A percentile compares a stretch with the other conserved stretches of the same genome.
Conservation (phyloP, 2,113 vertebrate species). For the Stigmatopora argus region DNA sequence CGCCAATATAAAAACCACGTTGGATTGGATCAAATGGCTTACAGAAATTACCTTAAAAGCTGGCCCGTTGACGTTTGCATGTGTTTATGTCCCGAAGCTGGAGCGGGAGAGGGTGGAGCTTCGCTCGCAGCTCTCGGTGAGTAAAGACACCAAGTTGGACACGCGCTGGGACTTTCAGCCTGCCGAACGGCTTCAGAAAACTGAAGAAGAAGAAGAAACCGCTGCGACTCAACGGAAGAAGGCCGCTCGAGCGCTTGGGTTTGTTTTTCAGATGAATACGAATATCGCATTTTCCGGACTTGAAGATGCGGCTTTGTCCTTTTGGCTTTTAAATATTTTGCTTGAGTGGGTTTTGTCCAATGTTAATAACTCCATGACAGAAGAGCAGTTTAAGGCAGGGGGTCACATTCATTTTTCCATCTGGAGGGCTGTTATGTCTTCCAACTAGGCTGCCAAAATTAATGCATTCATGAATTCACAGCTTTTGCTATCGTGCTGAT, state of each 20-base stretch:
- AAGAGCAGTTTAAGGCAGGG: too few species aligned
- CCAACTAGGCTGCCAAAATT: too few species aligned
- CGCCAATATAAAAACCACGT: not conserved
- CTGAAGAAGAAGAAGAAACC: slow-evolving; percentile 63
- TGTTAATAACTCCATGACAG: too few species aligned
- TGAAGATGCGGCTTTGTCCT: too few species aligned
- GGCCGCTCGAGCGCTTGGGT: slow-evolving; percentile 82
- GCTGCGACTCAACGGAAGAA: slow-evolving; percentile 68
- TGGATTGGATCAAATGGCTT: not conserved
- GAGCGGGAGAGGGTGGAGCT: slow-evolving; percentile 82
- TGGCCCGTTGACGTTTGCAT: not conserved
- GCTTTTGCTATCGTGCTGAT: too few species aligned
- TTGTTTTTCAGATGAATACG: slow-evolving; percentile 1
- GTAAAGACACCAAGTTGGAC: slow-evolving; percentile 76
- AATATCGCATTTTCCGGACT: too few species aligned
- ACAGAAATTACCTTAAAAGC: not conserved
- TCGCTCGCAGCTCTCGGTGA: slow-evolving; percentile 70
- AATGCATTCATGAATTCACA: too few species aligned
- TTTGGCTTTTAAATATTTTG: too few species aligned
- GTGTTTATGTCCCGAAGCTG: slow-evolving; percentile 64
- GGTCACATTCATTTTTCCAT: too few species aligned
- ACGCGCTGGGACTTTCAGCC: slow-evolving; percentile 75
- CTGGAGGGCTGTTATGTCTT: too few species aligned
- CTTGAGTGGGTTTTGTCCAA: too few species aligned
- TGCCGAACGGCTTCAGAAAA: slow-evolving; percentile 67